Conservation (phyloP, 2,113 vertebrate genomes). For the Neogobius melanostomus region DNA sequence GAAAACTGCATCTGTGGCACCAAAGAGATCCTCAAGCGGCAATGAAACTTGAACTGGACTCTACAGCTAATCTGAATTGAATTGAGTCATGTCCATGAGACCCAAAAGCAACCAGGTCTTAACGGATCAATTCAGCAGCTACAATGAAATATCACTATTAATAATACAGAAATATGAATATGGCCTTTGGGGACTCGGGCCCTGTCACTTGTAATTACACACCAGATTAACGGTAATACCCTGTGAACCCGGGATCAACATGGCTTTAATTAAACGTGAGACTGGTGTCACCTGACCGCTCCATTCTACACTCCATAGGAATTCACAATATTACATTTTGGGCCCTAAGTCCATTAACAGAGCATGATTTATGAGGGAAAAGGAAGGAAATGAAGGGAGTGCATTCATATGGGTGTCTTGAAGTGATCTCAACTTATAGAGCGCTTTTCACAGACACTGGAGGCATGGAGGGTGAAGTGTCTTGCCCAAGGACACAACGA, state of each 20-base stretch:
- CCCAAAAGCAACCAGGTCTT: neutral
- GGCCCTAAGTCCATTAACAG: neutral
- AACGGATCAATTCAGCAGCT: neutral
- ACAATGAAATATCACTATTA: neutral
- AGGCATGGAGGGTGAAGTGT: too few species aligned
- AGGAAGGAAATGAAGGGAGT: too few species aligned
- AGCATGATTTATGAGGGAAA: neutral
- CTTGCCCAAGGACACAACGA: too few species aligned
- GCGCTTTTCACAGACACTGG: too few species aligned
- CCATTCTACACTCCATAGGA: neutral
- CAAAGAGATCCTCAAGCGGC: too few species aligned
- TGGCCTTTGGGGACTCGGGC: neutral
- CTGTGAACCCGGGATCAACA: conserved; percentile 11
- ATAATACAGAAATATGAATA: neutral
- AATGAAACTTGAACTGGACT: too few species aligned
- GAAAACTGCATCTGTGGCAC: too few species aligned
- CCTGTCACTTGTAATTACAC: conserved; percentile 24
- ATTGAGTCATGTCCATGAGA: neutral
- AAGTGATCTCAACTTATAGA: too few species aligned
- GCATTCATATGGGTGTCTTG: too few species aligned
- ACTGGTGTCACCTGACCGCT: neutral
- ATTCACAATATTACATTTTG: neutral
- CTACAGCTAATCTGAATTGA: too few species aligned
- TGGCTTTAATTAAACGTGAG: conserved; percentile 23
- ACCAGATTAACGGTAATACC: neutral